Percentiles rank a stretch among this genome's conserved stretches.
These are phyloP conservation scores for Scatophagus argus DNA, from an alignment of 2,113 vertebrate species.

Conservation along the genomic window DNA sequence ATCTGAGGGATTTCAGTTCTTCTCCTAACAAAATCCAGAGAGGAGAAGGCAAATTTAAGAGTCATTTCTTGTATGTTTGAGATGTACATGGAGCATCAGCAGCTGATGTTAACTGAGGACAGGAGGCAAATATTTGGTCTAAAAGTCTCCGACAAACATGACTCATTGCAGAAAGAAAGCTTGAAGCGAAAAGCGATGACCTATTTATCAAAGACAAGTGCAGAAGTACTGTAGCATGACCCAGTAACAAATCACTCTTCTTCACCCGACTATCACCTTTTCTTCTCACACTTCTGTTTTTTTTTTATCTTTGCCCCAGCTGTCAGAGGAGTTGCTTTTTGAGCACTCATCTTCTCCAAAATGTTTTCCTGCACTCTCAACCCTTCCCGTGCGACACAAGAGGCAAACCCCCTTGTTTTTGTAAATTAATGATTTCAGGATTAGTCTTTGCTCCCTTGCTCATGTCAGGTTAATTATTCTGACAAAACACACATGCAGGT, in stretches of 20 bases:
- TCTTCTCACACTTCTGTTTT: background rate
- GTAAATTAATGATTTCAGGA: conserved; percentile 43
- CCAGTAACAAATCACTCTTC: conserved; percentile 43
- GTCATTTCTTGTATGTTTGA: too few species aligned
- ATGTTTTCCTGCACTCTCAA: conserved; percentile 15
- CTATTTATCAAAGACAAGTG: conserved; percentile 64
- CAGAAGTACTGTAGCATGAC: conserved; percentile 46
- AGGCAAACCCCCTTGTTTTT: conserved; percentile 25
- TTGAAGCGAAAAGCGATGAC: conserved; percentile 64
- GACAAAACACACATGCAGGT: conserved; percentile 31
- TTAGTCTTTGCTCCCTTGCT: conserved; percentile 29
- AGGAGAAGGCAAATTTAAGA: too few species aligned
- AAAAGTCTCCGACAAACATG: conserved; percentile 60
- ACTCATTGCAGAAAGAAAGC: conserved; percentile 59
- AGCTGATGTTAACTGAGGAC: conserved; percentile 28
- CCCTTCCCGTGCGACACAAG: conserved; percentile 19
- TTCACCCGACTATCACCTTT: conserved; percentile 38
- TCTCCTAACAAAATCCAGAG: too few species aligned
- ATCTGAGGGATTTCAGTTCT: background rate
- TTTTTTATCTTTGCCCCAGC: background rate
- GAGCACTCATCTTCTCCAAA: conserved; percentile 2
- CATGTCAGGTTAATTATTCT: conserved; percentile 42
- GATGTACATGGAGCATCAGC: conserved; percentile 14
- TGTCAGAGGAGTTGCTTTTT: conserved; percentile 35
- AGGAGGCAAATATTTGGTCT: conserved; percentile 46